Evolutionary conservation across 1,140 invertebrate genomes (phyloP), one percentile per base, ranked within the genome.

Genomic region (Nylanderia fulva): DNA sequence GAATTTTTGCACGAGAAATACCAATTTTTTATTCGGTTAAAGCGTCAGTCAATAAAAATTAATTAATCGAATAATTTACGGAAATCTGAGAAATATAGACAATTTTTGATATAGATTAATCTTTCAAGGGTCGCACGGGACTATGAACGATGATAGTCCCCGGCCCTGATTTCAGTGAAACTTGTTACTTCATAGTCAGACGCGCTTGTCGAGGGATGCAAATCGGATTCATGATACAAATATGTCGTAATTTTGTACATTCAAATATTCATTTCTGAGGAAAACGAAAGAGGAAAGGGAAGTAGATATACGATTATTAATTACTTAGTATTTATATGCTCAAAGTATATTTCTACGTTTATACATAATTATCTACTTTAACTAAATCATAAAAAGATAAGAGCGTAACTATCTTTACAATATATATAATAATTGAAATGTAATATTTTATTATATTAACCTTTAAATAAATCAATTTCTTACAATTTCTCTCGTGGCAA

Each of bases 131-230:
- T 21, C 18, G 1, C 42, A 18, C 42, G n/a, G 9, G 29, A 54
- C 11, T n/a, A n/a, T 2, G 13, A 15, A 7, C 54, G 56, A 39
- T 24, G 9, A 74, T 33, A 7, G 36, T 24, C 21, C 9, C 6
- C 27, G 2, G 9, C 2, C 5, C 3, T 29, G 29, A 8, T 85
- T 80, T 33, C 52, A 58, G 75, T 82, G 61, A 79, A 86, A 66
- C 45, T 54, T 68, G 24, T 36, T 42, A 6, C 66, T 56, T n/a
- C 76, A 54, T 72, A 66, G 56, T 84, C 77, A 84, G 79, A 88
- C 86, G 33, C n/a, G 42, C 77, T 24, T 29, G n/a, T 6, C 1
- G n/a, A 36, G 33, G 39, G 4, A 48, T 61, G 11, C 24, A 48
- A 77, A 48, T 77, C 24, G 61, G 13, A 52, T 66, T 36, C 39